Percentiles rank a stretch among this genome's conserved stretches.
Conservation (phyloP, 2,113 vertebrate genomes). For the Oncorhynchus kisutch region DNA sequence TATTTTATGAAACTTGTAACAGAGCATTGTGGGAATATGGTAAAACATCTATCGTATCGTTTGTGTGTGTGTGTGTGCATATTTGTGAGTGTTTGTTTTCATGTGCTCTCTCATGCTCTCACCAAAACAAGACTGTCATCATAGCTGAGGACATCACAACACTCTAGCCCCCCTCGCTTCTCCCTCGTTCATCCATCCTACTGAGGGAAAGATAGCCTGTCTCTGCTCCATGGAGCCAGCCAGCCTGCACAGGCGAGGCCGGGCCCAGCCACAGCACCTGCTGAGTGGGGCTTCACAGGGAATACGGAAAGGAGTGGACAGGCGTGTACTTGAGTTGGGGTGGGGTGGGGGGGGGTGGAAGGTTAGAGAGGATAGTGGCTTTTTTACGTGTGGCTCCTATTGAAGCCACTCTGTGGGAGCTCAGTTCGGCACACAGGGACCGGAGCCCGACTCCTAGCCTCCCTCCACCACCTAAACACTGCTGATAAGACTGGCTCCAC, state of each 20-base stretch:
- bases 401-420: background rate
- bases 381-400: slow-evolving; percentile 4
- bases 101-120: slow-evolving; percentile 12
- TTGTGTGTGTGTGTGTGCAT: background rate
- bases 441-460: background rate
- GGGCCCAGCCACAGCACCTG: slow-evolving; percentile 54
- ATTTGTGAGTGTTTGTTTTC: slow-evolving; percentile 37
- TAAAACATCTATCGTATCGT: no score
- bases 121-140: slow-evolving; percentile 35
- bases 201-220: slow-evolving; percentile 52
- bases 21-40: no score
- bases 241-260: slow-evolving; percentile 27
- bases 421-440: background rate
- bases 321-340: slow-evolving; percentile 16
- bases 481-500: background rate
- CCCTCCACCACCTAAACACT: background rate
- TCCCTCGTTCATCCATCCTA: background rate
- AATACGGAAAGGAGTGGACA: background rate
- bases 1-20: background rate
- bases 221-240: slow-evolving; percentile 37
- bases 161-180: background rate
- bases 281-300: slow-evolving; percentile 51
- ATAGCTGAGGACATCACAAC: slow-evolving; percentile 38
- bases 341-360: background rate
- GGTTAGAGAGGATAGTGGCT: background rate